Evolutionary conservation across 2,888 invertebrate genomes (phyloP).

Genomic region (Dicranocentrus wangi): DNA sequence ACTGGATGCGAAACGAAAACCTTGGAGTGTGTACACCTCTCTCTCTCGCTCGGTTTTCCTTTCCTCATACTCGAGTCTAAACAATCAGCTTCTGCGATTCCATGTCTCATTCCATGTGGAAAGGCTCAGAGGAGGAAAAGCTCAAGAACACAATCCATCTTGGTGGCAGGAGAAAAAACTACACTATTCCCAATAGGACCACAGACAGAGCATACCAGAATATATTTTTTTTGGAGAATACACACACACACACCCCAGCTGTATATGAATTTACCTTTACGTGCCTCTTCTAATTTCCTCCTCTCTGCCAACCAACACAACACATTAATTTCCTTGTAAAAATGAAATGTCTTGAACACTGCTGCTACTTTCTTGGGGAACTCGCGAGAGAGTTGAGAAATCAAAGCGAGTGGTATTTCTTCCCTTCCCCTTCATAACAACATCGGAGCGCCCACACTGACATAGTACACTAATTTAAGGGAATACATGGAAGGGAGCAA

Average conservation of each 20-base stretch:
- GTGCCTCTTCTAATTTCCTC: slow-evolving; percentile 22
- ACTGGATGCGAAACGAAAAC: too few species aligned
- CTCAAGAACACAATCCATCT: slow-evolving; percentile 29
- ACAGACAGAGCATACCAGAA: neutral
- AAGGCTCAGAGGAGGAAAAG: neutral
- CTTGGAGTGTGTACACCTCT: neutral
- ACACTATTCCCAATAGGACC: slow-evolving; percentile 5
- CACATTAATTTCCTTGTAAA: slow-evolving; percentile 25
- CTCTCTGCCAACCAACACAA: slow-evolving; percentile 2
- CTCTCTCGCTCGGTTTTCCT: too few species aligned
- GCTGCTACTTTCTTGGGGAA: too few species aligned
- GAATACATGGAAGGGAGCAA: too few species aligned
- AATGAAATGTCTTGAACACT: slow-evolving; percentile 3
- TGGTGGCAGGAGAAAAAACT: slow-evolving; percentile 13
- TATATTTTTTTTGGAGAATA: too few species aligned
- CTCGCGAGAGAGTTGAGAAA: too few species aligned
- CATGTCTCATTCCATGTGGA: neutral
- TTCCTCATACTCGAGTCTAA: neutral
- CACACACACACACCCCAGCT: too few species aligned
- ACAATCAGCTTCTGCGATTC: slow-evolving; percentile 11
- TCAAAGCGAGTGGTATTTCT: too few species aligned
- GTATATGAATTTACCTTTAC: slow-evolving; percentile 13
- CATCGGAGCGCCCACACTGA: too few species aligned
- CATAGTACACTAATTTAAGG: too few species aligned
- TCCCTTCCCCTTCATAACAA: too few species aligned